Evolutionary conservation across 35 echinoderm and acorn worm species (phyloP).

Genomic region (Holothuria glaberrima): DNA sequence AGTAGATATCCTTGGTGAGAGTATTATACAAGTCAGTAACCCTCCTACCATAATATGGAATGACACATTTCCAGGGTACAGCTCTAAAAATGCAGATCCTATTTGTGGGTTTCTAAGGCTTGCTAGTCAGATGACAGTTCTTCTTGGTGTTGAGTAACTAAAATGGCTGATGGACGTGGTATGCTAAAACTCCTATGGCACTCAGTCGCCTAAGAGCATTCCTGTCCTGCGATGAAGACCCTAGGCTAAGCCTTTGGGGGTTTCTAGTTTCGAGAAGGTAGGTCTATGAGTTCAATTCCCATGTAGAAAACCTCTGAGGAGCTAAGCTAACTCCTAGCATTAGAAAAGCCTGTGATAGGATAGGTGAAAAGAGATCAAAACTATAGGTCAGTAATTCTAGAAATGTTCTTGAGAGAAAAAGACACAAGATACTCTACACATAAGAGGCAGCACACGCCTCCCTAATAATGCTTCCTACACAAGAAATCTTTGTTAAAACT

Average conservation of each 20-base stretch:
- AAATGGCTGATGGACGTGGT: constrained; percentile 35
- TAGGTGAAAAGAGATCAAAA: constrained; percentile 50
- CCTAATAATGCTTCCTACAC: too few species aligned
- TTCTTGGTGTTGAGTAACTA: constrained; percentile 4
- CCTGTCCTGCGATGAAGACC: constrained; percentile 29
- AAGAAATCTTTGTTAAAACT: too few species aligned
- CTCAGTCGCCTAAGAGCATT: constrained; percentile 1
- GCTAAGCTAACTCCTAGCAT: constrained; percentile 54
- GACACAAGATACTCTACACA: too few species aligned
- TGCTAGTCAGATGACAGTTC: constrained; percentile 23
- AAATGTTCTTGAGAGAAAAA: too few species aligned
- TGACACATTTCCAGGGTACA: constrained; percentile 5
- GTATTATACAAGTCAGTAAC: neutral
- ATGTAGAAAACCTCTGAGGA: constrained; percentile 51
- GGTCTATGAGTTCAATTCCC: constrained; percentile 41
- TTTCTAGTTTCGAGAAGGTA: constrained; percentile 25
- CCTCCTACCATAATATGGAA: constrained; percentile 21
- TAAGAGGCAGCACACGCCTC: too few species aligned
- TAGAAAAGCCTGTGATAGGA: constrained; percentile 52
- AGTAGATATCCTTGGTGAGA: too few species aligned
- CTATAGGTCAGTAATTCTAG: neutral
- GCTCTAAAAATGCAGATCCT: neutral
- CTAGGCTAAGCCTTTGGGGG: constrained; percentile 45
- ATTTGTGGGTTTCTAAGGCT: constrained; percentile 2
- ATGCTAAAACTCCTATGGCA: constrained; percentile 19